These are phyloP conservation scores for Mormyrus iriodes DNA, from an alignment of 2,113 vertebrate species.

Conservation along the genomic window DNA sequence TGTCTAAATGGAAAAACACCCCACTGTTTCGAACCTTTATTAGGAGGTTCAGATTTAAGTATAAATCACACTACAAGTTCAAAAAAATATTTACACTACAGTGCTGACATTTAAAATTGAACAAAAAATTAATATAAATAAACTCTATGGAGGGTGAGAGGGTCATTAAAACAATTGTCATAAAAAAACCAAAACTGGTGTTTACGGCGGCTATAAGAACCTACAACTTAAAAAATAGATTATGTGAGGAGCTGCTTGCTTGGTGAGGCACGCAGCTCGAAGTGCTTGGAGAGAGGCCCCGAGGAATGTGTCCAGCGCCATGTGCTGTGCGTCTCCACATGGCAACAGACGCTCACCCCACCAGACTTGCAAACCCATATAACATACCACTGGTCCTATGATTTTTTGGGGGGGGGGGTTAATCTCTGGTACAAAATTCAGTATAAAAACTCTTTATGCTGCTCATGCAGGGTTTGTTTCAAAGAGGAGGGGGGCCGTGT, in stretches of 20 bases:
- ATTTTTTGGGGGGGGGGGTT: conserved; percentile 46
- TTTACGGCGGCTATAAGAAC: conserved; percentile 79
- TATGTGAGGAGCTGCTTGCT: conserved; percentile 72
- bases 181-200: conserved; percentile 80
- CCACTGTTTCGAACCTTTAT: conserved; percentile 87
- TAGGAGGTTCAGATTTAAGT: conserved; percentile 89
- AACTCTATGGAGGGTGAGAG: conserved; percentile 81
- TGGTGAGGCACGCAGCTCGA: conserved; percentile 77
- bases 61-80: conserved; percentile 97
- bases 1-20: conserved; percentile 36
- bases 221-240: conserved; percentile 74
- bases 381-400: conserved; percentile 48
- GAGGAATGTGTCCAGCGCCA: conserved; percentile 94
- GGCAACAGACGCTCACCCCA: conserved; percentile 67
- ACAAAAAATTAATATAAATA: conserved; percentile 81
- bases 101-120: conserved; percentile 87
- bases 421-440: conserved; percentile 68
- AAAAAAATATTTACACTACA: conserved; percentile 95
- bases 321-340: conserved; percentile 62
- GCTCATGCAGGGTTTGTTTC: conserved; percentile 69
- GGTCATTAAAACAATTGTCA: conserved; percentile 83
- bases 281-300: conserved; percentile 92
- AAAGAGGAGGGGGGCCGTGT: conserved; percentile 60
- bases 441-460: conserved; percentile 79
- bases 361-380: conserved; percentile 58